These are phyloP conservation scores for Calypte anna DNA, from an alignment of 2,113 vertebrate genomes.

Conservation along the genomic window DNA sequence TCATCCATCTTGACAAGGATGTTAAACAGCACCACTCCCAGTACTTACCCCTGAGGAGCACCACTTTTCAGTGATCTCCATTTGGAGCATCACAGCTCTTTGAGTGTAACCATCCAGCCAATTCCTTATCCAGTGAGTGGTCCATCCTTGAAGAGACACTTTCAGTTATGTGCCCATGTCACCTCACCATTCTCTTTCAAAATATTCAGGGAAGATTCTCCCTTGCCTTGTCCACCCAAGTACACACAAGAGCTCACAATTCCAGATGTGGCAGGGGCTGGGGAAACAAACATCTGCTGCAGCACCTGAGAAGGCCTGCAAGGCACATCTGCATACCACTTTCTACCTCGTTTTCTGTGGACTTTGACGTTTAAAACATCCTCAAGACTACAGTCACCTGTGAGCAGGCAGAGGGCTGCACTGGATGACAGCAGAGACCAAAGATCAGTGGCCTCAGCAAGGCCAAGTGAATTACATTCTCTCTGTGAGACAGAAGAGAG, in stretches of 20 bases:
- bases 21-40: too few species aligned
- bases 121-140: too few species aligned
- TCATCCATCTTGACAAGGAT: too few species aligned
- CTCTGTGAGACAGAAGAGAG: not conserved
- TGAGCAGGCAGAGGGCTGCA: not conserved
- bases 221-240: not conserved
- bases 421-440: not conserved
- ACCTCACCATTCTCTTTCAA: not conserved
- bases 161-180: not conserved
- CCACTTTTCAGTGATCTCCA: too few species aligned
- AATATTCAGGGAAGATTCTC: not conserved
- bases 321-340: not conserved
- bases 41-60: too few species aligned
- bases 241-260: not conserved
- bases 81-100: too few species aligned
- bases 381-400: not conserved
- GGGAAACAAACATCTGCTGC: not conserved
- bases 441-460: not conserved
- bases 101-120: too few species aligned
- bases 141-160: not conserved
- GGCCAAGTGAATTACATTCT: not conserved
- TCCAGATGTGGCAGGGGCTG: fast-evolving
- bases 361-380: not conserved
- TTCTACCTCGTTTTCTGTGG: not conserved
- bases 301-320: not conserved